These are phyloP conservation scores for Zaprionus capensis DNA, from an alignment of 1,140 invertebrate genomes.

Conservation along the genomic window DNA sequence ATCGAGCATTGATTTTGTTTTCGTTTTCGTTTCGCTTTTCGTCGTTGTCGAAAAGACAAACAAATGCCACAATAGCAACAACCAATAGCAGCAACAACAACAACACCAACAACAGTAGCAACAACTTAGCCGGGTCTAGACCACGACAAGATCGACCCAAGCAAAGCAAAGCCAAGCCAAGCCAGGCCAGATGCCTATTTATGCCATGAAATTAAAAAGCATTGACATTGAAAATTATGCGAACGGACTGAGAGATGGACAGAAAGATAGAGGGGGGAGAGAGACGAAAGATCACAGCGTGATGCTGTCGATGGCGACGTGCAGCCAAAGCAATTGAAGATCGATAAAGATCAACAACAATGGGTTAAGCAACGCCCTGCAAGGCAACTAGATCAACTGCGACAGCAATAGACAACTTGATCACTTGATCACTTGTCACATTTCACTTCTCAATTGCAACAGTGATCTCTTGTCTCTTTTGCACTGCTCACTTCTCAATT, in stretches of 20 bases:
- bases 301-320: neutral
- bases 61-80: constrained; percentile 19
- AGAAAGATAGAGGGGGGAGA: neutral
- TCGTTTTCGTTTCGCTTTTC: constrained; percentile 41
- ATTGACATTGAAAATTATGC: constrained; percentile 82
- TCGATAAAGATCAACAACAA: neutral
- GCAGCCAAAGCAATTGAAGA: constrained; percentile 11
- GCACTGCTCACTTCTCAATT: constrained; percentile 2
- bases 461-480: neutral
- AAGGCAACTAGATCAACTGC: neutral
- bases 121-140: constrained; percentile 2
- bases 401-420: no score
- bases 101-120: neutral
- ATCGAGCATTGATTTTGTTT: constrained; percentile 50
- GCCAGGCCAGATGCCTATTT: constrained; percentile 47
- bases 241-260: constrained; percentile 29
- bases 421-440: neutral
- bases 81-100: neutral
- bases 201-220: constrained; percentile 75
- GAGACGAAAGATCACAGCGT: neutral
- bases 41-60: constrained; percentile 51
- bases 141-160: constrained; percentile 27
- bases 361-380: constrained; percentile 2
- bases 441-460: neutral
- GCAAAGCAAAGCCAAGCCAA: constrained; percentile 4